A percentile compares a stretch with the other conserved stretches of the same genome.
Evolutionary conservation across 1,140 invertebrate species (phyloP).

Genomic region (Meloidogyne floridensis): DNA sequence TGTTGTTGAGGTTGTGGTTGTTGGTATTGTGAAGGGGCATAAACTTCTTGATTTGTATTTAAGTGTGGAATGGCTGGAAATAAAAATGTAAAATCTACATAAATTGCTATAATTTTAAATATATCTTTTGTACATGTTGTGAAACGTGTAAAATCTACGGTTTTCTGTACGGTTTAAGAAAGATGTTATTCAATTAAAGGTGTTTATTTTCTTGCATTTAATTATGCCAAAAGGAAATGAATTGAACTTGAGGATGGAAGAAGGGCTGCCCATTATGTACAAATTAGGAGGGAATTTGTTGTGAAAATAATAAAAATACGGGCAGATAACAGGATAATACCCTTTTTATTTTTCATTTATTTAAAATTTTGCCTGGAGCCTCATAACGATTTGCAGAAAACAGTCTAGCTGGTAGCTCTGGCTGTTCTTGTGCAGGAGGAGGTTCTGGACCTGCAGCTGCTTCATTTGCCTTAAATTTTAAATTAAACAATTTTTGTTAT

Average conservation of each 20-base stretch:
- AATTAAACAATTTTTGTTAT: not conserved
- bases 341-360: not conserved
- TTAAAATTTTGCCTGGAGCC: constrained; percentile 13
- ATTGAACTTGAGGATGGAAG: no score
- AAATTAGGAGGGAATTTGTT: no score
- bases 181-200: no score
- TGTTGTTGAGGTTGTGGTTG: not conserved
- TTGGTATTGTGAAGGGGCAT: not conserved
- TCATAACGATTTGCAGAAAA: constrained; percentile 23
- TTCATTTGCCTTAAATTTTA: constrained; percentile 8
- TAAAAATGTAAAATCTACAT: not conserved
- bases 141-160: no score
- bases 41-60: constrained; percentile 9
- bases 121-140: no score
- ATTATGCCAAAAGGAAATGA: no score
- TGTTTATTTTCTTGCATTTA: no score
- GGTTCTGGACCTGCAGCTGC: constrained; percentile 17
- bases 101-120: not conserved
- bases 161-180: no score
- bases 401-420: not conserved
- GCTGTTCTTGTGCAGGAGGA: not conserved
- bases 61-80: not conserved
- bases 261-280: no score
- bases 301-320: no score
- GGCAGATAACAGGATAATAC: no score